Evolutionary conservation across 92 coral and sea anemone genomes (phyloP).

Genomic region (Diadumene lineata): DNA sequence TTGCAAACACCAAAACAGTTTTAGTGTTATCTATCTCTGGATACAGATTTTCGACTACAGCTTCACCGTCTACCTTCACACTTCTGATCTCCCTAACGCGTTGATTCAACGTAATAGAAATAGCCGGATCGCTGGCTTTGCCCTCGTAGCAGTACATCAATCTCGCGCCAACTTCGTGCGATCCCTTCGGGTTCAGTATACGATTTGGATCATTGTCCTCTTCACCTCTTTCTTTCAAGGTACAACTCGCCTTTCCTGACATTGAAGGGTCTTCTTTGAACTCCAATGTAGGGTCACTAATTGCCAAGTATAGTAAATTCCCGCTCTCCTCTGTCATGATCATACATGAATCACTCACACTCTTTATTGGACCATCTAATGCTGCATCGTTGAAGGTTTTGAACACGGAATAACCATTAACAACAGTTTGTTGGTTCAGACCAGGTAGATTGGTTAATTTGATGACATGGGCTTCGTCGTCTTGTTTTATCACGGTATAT

Average conservation of each 20-base stretch:
- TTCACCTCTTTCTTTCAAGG: no score
- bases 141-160: neutral
- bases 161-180: neutral
- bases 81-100: neutral
- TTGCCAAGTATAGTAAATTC: neutral
- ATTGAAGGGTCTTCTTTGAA: constrained; percentile 1
- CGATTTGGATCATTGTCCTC: neutral
- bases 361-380: neutral
- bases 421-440: neutral
- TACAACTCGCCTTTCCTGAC: neutral
- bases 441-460: neutral
- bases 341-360: neutral
- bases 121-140: neutral
- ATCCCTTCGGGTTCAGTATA: neutral
- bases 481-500: constrained; percentile 1
- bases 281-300: constrained; percentile 4
- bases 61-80: constrained; percentile 1
- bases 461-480: neutral
- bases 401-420: constrained; percentile 3
- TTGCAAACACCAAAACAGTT: neutral
- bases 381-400: constrained; percentile 19
- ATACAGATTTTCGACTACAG: neutral
- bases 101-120: neutral
- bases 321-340: neutral
- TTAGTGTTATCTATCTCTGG: neutral